phyloP scores from a whole-genome alignment of 2,888 invertebrate species.

The Tenthredo distinguenda region DNA sequence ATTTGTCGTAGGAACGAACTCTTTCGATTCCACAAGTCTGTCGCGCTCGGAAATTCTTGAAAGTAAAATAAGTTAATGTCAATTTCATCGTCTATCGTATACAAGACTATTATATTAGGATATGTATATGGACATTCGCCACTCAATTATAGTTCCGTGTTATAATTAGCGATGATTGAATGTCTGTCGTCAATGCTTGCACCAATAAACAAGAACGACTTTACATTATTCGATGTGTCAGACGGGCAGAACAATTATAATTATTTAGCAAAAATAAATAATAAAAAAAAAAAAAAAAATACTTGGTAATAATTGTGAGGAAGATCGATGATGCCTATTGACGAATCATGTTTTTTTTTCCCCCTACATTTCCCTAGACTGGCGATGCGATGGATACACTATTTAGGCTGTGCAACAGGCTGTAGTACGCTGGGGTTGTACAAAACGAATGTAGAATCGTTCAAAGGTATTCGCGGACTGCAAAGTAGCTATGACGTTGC shows the following conservation, averaged over 20 bases:
- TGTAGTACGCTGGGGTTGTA: not conserved
- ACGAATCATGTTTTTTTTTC: not conserved
- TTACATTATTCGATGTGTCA: not conserved
- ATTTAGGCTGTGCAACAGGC: constrained; percentile 17
- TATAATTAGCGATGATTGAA: not conserved
- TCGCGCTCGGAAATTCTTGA: not conserved
- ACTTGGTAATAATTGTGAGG: not conserved
- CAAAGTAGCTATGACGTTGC: not conserved
- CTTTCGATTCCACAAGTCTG: not conserved
- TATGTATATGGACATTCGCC: not conserved
- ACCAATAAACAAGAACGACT: not conserved
- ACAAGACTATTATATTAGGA: not conserved
- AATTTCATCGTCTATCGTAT: not conserved
- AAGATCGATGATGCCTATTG: not conserved
- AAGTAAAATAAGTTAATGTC: not conserved
- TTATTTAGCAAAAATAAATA: not conserved
- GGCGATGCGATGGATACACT: not conserved
- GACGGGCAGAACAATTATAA: not conserved
- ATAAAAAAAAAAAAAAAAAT: not conserved
- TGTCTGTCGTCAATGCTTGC: not conserved
- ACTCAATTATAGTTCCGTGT: constrained; percentile 5
- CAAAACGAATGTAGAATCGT: constrained; percentile 16
- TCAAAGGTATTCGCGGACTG: constrained; percentile 18
- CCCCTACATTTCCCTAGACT: not conserved
- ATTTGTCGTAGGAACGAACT: not conserved